Conservation (phyloP, 2,113 vertebrate genomes). For the Oncorhynchus kisutch region DNA sequence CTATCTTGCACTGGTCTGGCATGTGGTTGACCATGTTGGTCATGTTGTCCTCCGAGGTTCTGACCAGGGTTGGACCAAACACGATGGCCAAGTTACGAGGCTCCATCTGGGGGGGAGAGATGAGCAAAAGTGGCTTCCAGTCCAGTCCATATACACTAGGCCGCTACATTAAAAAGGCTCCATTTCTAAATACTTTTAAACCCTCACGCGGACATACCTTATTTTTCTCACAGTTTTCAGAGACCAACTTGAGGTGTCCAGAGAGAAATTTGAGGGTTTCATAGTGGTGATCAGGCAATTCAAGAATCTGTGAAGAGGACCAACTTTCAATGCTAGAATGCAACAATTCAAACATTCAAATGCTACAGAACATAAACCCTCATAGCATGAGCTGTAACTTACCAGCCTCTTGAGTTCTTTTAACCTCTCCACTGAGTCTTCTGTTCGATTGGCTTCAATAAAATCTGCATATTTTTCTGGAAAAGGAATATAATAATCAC, state of each 20-base stretch:
- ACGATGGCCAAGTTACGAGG: conserved; percentile 97
- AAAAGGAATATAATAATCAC: conserved; percentile 34
- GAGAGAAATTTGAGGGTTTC: conserved; percentile 97
- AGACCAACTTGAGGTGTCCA: conserved; percentile 91
- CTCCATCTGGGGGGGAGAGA: conserved; percentile 83
- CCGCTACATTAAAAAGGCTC: not conserved
- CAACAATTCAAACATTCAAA: not conserved
- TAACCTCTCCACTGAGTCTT: conserved; percentile 89
- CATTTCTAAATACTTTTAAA: not conserved
- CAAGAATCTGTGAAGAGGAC: conserved; percentile 78
- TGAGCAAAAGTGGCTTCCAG: not conserved
- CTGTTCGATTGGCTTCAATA: conserved; percentile 94
- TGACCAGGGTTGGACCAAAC: conserved; percentile 94
- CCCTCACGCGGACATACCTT: conserved; percentile 78
- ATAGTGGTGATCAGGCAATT: conserved; percentile 93
- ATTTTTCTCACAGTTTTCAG: conserved; percentile 97
- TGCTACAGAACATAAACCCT: not conserved
- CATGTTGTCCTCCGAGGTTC: conserved; percentile 98
- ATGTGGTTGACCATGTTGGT: conserved; percentile 99
- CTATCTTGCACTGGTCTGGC: conserved; percentile 99
- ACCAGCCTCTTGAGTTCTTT: conserved; percentile 94
- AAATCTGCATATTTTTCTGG: conserved; percentile 94
- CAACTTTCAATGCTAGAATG: not conserved
- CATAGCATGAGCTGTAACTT: conserved; percentile 54
- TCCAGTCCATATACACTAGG: not conserved